phyloP scores from a whole-genome alignment of 2,113 vertebrate genomes.

The Atractosteus spatula region DNA sequence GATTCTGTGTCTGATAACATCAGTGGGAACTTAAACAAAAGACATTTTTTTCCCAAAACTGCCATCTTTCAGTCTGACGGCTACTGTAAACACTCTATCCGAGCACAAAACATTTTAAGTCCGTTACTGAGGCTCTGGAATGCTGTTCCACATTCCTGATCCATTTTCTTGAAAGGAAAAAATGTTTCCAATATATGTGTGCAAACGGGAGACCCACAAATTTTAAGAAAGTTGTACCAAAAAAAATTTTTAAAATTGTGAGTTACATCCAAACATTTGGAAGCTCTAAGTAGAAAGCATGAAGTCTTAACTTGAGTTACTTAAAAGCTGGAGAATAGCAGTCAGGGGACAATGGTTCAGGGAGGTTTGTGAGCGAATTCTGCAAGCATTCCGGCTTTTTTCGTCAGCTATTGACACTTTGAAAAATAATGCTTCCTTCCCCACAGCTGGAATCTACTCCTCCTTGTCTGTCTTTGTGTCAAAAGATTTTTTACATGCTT shows the following conservation, averaged over 20 bases:
- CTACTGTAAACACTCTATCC: conserved; percentile 73
- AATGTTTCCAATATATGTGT: conserved; percentile 45
- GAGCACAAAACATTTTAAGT: conserved; percentile 61
- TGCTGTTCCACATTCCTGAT: conserved; percentile 62
- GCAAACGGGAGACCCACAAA: conserved; percentile 24
- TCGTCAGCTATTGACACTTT: conserved; percentile 9
- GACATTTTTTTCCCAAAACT: conserved; percentile 65
- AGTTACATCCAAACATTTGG: conserved; percentile 13
- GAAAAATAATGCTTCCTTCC: conserved; percentile 5
- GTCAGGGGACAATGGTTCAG: background rate
- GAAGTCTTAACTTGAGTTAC: background rate
- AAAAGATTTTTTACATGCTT: conserved; percentile 2
- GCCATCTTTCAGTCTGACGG: conserved; percentile 75
- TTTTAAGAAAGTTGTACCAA: conserved; percentile 29
- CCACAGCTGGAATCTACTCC: conserved; percentile 8
- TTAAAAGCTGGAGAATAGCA: conserved; percentile 8
- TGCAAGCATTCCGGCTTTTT: conserved; percentile 7
- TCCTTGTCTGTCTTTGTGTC: conserved; percentile 14
- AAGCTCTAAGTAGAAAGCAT: background rate
- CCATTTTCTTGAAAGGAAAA: conserved; percentile 43
- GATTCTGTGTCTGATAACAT: conserved; percentile 54
- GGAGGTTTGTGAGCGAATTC: conserved; percentile 15
- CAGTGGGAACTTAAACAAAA: conserved; percentile 72
- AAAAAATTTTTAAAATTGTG: conserved; percentile 2
- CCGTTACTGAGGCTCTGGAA: conserved; percentile 27